phyloP scores from a whole-genome alignment of 1,140 invertebrate species.

The Coelopa frigida region DNA sequence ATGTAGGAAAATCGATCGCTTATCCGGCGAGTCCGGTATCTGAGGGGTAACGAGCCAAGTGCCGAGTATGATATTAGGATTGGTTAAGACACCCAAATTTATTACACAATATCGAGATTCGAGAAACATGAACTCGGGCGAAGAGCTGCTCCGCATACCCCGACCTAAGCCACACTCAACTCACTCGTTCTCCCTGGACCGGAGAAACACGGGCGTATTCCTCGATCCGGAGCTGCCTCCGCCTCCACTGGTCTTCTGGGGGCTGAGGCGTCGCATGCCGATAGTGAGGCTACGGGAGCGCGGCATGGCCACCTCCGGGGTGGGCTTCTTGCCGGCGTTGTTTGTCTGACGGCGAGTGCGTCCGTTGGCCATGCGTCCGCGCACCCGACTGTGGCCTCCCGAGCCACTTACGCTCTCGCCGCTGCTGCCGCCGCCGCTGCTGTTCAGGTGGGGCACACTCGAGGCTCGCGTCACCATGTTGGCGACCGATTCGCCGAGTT shows the following conservation, averaged over 20 bases:
- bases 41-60: no score
- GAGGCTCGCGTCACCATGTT: slow-evolving; percentile 43
- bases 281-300: slow-evolving; percentile 39
- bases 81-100: no score
- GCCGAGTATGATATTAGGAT: no score
- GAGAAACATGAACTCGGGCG: no score
- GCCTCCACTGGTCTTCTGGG: slow-evolving; percentile 24
- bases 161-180: no score
- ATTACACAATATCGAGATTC: no score
- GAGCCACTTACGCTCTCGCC: slow-evolving; percentile 26
- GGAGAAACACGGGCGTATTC: slow-evolving; percentile 40
- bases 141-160: no score
- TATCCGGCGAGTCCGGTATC: no score
- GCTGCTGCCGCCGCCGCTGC: slow-evolving; percentile 32
- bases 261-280: slow-evolving; percentile 33
- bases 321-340: slow-evolving; percentile 19
- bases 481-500: no score
- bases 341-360: slow-evolving; percentile 19
- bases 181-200: slow-evolving; percentile 43
- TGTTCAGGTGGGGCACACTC: slow-evolving; percentile 40
- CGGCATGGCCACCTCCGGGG: slow-evolving; percentile 19
- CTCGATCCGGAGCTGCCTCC: slow-evolving; percentile 20
- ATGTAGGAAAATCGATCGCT: no score
- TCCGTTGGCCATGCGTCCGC: slow-evolving; percentile 14
- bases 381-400: slow-evolving; percentile 18